Conservation (phyloP, 2,113 vertebrate genomes). For the Indri indri region DNA sequence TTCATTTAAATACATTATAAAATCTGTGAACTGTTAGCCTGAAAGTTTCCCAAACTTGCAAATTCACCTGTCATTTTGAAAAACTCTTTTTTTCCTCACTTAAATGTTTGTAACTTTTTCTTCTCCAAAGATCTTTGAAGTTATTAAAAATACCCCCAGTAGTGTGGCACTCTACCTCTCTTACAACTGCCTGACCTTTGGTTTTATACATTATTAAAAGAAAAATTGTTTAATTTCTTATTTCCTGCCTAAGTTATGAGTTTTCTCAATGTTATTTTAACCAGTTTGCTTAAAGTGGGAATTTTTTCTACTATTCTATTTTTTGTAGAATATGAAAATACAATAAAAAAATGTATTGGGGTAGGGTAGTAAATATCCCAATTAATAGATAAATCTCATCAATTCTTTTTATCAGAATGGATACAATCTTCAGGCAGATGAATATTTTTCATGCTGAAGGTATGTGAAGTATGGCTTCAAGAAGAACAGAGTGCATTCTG, state of each 20-base stretch:
- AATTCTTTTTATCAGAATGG: background rate
- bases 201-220: background rate
- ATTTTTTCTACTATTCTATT: background rate
- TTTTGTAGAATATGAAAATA: background rate
- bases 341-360: background rate
- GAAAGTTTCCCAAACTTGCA: background rate
- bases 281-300: background rate
- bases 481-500: background rate
- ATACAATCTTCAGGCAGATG: background rate
- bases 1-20: constrained; percentile 42
- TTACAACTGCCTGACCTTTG: background rate
- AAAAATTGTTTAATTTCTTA: background rate
- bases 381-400: background rate
- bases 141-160: background rate
- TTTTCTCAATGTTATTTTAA: constrained; percentile 11
- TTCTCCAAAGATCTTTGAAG: background rate
- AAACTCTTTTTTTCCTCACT: background rate
- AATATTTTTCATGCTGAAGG: background rate
- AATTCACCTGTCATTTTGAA: constrained; percentile 2
- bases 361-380: background rate
- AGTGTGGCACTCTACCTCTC: background rate
- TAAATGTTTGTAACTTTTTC: background rate
- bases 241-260: background rate
- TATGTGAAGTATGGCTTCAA: background rate
- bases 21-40: constrained; percentile 7